Evolutionary conservation across 2,113 vertebrate genomes (phyloP), one percentile per base, ranked within the genome.

Genomic region (Psettodes erumei): DNA sequence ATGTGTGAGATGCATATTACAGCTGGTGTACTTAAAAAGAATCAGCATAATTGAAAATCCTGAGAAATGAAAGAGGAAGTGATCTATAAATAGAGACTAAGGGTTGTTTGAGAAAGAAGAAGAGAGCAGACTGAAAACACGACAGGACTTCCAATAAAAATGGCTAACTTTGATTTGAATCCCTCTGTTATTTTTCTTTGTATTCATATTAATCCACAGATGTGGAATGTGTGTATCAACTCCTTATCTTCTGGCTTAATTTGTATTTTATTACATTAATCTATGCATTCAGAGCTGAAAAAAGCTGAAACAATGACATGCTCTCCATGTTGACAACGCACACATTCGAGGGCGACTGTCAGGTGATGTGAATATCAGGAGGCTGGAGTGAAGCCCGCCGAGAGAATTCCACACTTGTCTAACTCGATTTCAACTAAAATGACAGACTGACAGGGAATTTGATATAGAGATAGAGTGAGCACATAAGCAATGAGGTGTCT

Each of bases 41-140:
- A 58, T 61, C 23, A 53, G 71, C 35, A 75, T 85, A 56, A 78
- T 76, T 79, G 43, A 83, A 85, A 82, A 69, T 56, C 25, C 53
- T 11, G 18, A 51, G 71, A 69, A 59, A 28, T 13, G 6, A 66
- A 84, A 75, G 54, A 62, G 27, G 68, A 63, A 48, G 28, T 38
- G 19, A 61, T 62, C 74, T 83, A 81, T 66, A 85, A 72, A 78
- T 85, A 76, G 38, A 61, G 37, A 79, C 11, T n/a, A 50, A 32
- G 28, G 5, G n/a, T 56, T 68, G 30, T 81, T 76, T 65, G 45
- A 59, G 50, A 25, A 73, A 12, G 25, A 59, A 63, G 33, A 35
- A 58, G 23, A 40, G 18, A 70, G 47, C 19, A n/a, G 60, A 23
- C 23, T 40, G 50, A 42, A n/a, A 54, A 55, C 13, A 51, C 27